phyloP scores from a whole-genome alignment of 2,113 vertebrate species.

The Scortum barcoo region DNA sequence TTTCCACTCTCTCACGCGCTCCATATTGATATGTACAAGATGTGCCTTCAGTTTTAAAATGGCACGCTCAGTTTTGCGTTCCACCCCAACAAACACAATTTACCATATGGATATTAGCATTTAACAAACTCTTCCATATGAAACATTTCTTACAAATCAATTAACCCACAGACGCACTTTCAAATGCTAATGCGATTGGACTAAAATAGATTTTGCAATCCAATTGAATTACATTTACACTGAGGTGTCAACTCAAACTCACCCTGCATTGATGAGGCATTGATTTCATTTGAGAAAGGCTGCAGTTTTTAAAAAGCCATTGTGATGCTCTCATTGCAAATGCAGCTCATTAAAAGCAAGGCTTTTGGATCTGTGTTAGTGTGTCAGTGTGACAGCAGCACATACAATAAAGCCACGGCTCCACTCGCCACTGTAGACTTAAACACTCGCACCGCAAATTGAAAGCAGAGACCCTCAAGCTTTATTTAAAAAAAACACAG shows the following conservation, averaged over 20 bases:
- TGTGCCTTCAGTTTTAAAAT: background rate
- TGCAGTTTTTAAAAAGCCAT: slow-evolving; percentile 44
- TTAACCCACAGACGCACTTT: slow-evolving; percentile 39
- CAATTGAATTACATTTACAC: slow-evolving; percentile 68
- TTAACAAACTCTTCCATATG: slow-evolving; percentile 6
- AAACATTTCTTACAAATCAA: slow-evolving; percentile 56
- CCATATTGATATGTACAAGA: slow-evolving; percentile 5
- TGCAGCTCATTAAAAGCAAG: slow-evolving; percentile 68
- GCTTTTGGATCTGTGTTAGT: slow-evolving; percentile 71
- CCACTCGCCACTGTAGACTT: slow-evolving; percentile 14
- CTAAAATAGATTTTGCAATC: slow-evolving; percentile 69
- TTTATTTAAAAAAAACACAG: slow-evolving; percentile 29
- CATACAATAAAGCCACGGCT: slow-evolving; percentile 28
- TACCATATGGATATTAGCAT: slow-evolving; percentile 9
- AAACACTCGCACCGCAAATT: slow-evolving; percentile 27
- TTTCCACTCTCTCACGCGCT: slow-evolving; percentile 16
- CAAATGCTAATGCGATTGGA: slow-evolving; percentile 46
- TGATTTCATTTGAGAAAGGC: slow-evolving; percentile 54
- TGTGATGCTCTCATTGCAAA: slow-evolving; percentile 62
- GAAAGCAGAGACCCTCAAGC: slow-evolving; percentile 8
- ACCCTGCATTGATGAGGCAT: slow-evolving; percentile 53
- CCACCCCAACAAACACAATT: background rate
- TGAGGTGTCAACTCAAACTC: slow-evolving; percentile 44
- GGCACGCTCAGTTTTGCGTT: slow-evolving; percentile 5
- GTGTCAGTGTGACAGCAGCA: slow-evolving; percentile 68